Base-by-base conservation (phyloP, 2,113 vertebrate species). In the Melozone crissalis region DNA sequence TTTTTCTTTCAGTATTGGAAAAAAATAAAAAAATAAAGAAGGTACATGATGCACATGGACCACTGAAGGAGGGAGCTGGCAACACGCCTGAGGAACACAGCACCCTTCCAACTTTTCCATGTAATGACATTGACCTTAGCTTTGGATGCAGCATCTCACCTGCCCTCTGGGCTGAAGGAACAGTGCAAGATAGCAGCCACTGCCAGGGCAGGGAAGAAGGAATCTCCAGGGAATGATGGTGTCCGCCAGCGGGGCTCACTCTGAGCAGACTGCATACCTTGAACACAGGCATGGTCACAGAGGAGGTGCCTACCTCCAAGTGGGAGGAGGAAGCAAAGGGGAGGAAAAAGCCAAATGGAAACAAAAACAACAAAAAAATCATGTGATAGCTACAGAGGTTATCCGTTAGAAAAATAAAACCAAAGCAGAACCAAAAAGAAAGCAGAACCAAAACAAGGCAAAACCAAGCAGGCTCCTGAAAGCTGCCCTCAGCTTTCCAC, bases 31-130 rank as follows among this genome's bases (percentile, higher is more conserved):
- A 72, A 41, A 54, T 4, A 67, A 94, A 90, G 26, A 95, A 85
- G 57, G 75, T 47, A 93, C 86, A 94, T 31, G 87, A 92, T 90
- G 44, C 87, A 97, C 95, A 96, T 96, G 98, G 97, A 97, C 96
- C 97, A 97, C 97, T 96, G 98, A 97, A 98, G 95, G 96, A 95
- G 94, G 97, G 97, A 98, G 98, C 98, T 97, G 97, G 98, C 96
- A 97, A 98, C 95, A 97, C 78, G 84, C 94, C 88, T 94, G 91
- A 96, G 96, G 98, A 98, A 97, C 94, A 97, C 97, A 98, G 97
- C 97, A 96, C 97, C 98, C 97, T 84, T 89, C 84, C 88, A 95
- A 89, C 75, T 95, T 57, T 94, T 80, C 68, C 88, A 92, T 66
- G 87, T 84, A 94, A 93, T 82, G 89, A 91, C 92, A 95, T 83